Base-by-base conservation (phyloP, 2,113 vertebrate genomes). In the Syngnathoides biaculeatus region DNA sequence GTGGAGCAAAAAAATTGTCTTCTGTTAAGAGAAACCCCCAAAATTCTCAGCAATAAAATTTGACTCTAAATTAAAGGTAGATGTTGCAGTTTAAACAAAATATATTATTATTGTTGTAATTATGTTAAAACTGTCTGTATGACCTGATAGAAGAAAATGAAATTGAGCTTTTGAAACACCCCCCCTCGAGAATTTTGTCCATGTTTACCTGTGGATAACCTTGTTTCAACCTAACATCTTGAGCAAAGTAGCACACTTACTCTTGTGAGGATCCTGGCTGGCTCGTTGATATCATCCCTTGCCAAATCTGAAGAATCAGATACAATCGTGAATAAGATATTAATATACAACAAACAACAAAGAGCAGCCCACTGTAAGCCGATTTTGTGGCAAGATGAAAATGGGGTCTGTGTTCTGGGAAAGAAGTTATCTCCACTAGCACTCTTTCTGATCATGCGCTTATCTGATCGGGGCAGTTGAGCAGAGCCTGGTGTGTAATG, bases 251-350 rank as follows among this genome's bases (percentile, higher is more conserved):
- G 22, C 48, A 52, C 45, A 92, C 97, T 97, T 93, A 99, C 97
- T 99, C 97, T 94, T 99, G 97, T 0, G 97, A 98, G 61, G 97
- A 98, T 94, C 97, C 96, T 48, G 97, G 94, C 87, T 99, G 97
- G 67, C 95, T 95, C 17, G 96, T 92, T 40, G 97, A 94, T 87
- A 99, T 94, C 96, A 98, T 98, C 43, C 96, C 95, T 45, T 97
- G 95, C 97, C 97, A 99, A 92, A 98, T 94, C 97, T 99, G 80
- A 65, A 90, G 64, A 87, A 84, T 80, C 48, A 87, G 58, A 90
- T 61, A 68, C 66, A 86, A 84, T 76, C 88, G 84, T 77, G 64
- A 68, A 86, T 85, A 78, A 89, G 84, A 77, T 81, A 30, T 77
- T 72, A 84, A 75, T 56, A 76, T 84, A 77, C 48, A 77, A 75